phyloP scores from a whole-genome alignment of 1,140 invertebrate species.

The Branchinecta lindahli region DNA sequence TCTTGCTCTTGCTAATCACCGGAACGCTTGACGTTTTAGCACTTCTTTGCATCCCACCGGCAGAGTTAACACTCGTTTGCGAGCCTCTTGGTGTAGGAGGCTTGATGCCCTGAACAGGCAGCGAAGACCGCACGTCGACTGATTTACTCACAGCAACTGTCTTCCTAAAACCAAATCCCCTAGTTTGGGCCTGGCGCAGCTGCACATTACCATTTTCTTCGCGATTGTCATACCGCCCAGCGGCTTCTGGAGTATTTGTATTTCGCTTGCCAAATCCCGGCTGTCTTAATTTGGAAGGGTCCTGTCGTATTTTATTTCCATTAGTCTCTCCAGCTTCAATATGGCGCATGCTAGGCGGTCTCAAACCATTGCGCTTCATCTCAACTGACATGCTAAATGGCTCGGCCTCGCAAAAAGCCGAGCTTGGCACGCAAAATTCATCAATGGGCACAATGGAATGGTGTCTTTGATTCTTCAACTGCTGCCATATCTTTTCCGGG shows the following conservation, averaged over 20 bases:
- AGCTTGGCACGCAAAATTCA: not conserved
- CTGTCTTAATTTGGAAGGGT: not conserved
- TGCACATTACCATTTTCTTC: constrained; percentile 8
- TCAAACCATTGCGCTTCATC: not conserved
- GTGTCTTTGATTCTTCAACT: not conserved
- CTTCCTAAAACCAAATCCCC: not conserved
- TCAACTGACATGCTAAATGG: not conserved
- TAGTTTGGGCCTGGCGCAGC: not conserved
- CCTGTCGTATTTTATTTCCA: not conserved
- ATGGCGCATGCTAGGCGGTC: not conserved
- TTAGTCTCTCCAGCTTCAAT: not conserved
- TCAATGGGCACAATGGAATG: constrained; percentile 2
- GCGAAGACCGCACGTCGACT: not conserved
- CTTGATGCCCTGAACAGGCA: not conserved
- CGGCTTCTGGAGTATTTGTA: not conserved
- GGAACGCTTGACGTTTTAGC: not conserved
- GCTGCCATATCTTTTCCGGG: not conserved
- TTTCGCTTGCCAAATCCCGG: not conserved
- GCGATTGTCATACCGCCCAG: not conserved
- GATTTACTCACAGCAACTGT: not conserved
- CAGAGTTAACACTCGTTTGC: not conserved
- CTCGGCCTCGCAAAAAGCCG: not conserved
- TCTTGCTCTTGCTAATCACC: not conserved
- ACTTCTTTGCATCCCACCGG: not conserved
- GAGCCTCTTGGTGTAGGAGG: not conserved